Base-by-base conservation (phyloP, 2,113 vertebrate species). In the human region DNA sequence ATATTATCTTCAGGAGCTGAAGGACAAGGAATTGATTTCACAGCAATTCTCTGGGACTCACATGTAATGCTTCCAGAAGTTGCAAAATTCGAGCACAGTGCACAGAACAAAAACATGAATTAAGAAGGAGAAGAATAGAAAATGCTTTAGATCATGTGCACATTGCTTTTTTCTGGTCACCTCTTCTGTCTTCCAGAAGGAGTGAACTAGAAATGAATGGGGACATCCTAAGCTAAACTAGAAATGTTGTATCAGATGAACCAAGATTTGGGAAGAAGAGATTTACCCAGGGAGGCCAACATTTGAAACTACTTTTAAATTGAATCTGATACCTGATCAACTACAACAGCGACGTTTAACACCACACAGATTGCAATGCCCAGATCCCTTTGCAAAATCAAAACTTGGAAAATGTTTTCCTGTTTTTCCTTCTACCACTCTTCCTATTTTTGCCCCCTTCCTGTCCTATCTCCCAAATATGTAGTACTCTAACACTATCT, bases 231-330 rank as follows among this genome's bases (percentile, higher is more conserved):
- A 81, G 57, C 35, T 97, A 94, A 86, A 94, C 30, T 78, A 64
- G 48, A 35, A 90, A 30, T 88, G 18, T 38, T 83, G 8, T 55
- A 70, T 70, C 23, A 78, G 35, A 72, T 38, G 40, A 90, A 90
- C 10, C 32, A 94, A 75, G 66, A 55, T 59, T 82, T 90, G 22
- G 7, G 8, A 79, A 92, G 32, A 95, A 91, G 18, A 96, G 40
- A 79, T 22, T 95, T 70, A 92, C 16, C 30, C 25, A 87, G 43
- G 23, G 40, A 96, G 43, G 52, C 23, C 27, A 45, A 79, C 40
- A 38, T 70, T 87, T 92, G 55, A 90, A 83, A 93, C 27, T 5
- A 84, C 76, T 64, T 90, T 93, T 48, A 73, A 96, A 85, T 52
- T 61, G 23, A 32, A 91, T 22, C 8, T n/a, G 57, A 57, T 70